Evolutionary conservation across 2,113 vertebrate genomes (phyloP), one percentile per base, ranked within the genome.

Genomic region (Sclerurus mexicanus): DNA sequence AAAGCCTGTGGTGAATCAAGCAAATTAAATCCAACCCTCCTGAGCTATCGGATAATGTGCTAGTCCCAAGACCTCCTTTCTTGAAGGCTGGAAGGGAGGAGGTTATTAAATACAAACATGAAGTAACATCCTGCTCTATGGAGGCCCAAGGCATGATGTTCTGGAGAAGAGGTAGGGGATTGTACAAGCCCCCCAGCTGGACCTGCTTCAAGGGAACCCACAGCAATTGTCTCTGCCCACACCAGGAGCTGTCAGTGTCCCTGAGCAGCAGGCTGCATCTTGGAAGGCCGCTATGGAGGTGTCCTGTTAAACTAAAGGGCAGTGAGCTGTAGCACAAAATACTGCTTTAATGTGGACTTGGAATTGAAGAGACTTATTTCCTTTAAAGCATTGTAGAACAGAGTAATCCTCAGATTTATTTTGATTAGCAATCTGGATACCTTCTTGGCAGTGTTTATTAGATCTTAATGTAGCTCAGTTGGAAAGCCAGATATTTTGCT

Each of bases 381-480:
- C 53, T 89, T 85, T 91, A 95, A 95, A 95, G 72, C 53, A 60
- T 2, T 60, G 77, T 76, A 91, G 84, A 95, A 68, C 80, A 87
- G 60, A 60, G 31, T 95, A 95, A 97, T 95, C 93, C 93, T 82
- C 73, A 89, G 91, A 97, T 96, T 95, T 97, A 97, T 96, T 95
- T 95, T 95, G 94, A 95, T 96, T 94, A 96, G 93, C 85, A 95
- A 95, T 95, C 91, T 97, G 94, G 91, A 97, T 95, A 89, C 74
- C 89, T 97, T 97, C 91, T 95, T 95, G 96, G 91, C 96, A 97
- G 91, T 96, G 91, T 96, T 96, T 92, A 92, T 95, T 94, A 97
- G 91, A 82, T 68, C 66, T 82, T 89, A 87, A 87, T 62, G 87
- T 46, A 95, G 49, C 53, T 93, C 18, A 31, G 52, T 82, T 85